Percentiles rank a stretch among this genome's conserved stretches.
These are phyloP conservation scores for Heliangelus exortis DNA, from an alignment of 2,797 vertebrate genomes.

Conservation along the genomic window DNA sequence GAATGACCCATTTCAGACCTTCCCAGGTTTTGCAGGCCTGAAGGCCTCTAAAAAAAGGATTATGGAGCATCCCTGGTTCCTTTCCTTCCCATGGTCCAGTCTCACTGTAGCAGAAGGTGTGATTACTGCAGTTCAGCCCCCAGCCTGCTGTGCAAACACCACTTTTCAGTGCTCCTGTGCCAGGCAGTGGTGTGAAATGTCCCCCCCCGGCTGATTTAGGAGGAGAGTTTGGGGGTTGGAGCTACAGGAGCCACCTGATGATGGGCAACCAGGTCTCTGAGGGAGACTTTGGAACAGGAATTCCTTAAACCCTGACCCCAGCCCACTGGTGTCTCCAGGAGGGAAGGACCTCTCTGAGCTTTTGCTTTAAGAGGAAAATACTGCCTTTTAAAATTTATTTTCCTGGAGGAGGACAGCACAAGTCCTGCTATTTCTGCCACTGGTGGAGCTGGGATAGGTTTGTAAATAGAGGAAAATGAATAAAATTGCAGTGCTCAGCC, in stretches of 20 bases:
- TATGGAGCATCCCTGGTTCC: background rate
- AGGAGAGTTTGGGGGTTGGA: background rate
- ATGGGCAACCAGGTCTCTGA: background rate
- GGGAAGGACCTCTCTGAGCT: background rate
- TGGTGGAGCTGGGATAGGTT: background rate
- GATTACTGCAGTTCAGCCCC: background rate
- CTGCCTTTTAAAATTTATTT: background rate
- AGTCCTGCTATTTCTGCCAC: background rate
- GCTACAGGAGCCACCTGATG: background rate
- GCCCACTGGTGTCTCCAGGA: background rate
- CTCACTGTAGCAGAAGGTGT: background rate
- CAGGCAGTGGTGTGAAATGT: background rate
- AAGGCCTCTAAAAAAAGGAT: background rate
- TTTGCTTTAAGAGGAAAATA: background rate
- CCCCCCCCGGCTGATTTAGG: background rate
- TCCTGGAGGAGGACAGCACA: accelerated
- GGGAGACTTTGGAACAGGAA: background rate
- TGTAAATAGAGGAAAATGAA: background rate
- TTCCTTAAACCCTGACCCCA: background rate
- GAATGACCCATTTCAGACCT: background rate
- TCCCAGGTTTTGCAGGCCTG: background rate
- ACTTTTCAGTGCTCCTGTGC: accelerated
- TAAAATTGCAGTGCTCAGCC: background rate
- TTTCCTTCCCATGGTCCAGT: background rate
- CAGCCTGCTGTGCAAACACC: background rate